Percentiles rank a stretch among this genome's conserved stretches.
Evolutionary conservation across 1,140 invertebrate genomes (phyloP).

Genomic region (Zaprionus tsacasi): DNA sequence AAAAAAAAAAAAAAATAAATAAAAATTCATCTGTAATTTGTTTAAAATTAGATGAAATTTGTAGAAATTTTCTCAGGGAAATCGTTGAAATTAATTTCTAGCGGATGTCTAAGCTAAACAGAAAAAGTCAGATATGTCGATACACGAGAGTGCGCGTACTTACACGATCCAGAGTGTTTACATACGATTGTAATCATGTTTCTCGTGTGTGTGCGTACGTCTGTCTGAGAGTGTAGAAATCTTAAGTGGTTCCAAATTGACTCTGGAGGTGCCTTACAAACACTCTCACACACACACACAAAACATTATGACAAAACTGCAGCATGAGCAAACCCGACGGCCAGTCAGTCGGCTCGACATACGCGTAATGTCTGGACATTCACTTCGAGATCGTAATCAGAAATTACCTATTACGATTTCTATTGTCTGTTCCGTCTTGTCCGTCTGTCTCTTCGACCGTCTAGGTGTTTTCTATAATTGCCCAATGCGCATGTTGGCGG

Average conservation of each 20-base stretch:
- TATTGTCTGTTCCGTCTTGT: constrained; percentile 24
- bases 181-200: constrained; percentile 2
- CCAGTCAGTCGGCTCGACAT: constrained; percentile 1
- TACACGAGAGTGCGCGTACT: constrained; percentile 6
- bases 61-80: constrained; percentile 27
- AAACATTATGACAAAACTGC: constrained; percentile 45
- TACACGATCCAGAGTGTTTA: constrained; percentile 15
- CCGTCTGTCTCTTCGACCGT: neutral
- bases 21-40: neutral
- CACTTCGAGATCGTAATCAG: constrained; percentile 48
- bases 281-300: neutral
- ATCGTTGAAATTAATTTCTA: constrained; percentile 21
- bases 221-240: constrained; percentile 13
- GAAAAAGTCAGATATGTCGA: constrained; percentile 12
- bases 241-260: constrained; percentile 38
- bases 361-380: constrained; percentile 43
- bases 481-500: constrained; percentile 24
- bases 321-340: constrained; percentile 28
- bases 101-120: constrained; percentile 43
- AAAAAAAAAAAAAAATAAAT: constrained; percentile 3
- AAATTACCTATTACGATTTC: constrained; percentile 47
- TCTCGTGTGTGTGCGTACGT: neutral
- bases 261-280: constrained; percentile 10
- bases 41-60: constrained; percentile 31
- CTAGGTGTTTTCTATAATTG: constrained; percentile 47